Evolutionary conservation across 92 coral and sea anemone genomes (phyloP), one percentile per base, ranked within the genome.

Genomic region (Porites cylindrica): DNA sequence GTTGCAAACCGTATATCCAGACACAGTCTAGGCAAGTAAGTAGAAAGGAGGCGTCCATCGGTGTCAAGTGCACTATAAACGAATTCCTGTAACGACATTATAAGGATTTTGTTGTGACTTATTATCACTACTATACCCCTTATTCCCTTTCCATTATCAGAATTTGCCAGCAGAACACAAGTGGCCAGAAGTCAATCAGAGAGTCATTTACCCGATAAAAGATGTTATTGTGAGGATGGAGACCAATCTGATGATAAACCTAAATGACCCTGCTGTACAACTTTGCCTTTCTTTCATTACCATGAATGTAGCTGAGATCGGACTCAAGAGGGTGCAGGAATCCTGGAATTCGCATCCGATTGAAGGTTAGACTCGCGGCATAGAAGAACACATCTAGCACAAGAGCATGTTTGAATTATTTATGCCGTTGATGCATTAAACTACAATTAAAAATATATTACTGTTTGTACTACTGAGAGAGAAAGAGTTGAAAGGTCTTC

Each of bases 1-100:
- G 86, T 11, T 88, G 94, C 75, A 88, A 91, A 72, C 94, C 94
- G 0, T 91, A 91, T 71, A 69, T 88, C 17, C 92, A 91, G 89
- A 91, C 94, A 51, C 86, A 76, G 64, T 91, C 94, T 51, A 78
- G 80, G 76, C 77, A 91, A 85, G 92, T 91, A 87, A 81, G 80
- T 78, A n/a, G 60, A 54, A 54, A 54, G 60, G 60, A 54, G 60
- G 13, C 11, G 11, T 8, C 60, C 60, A 54, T 54, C 60, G 60
- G 13, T 10, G 60, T 54, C 0, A 54, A 54, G 60, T 54, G 60
- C 10, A 8, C 60, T 54, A 54, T 54, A 54, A 54, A 8, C 60
- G 60, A 16, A 1, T 1, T 29, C 3, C 32, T 2, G 7, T 10
- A 54, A 54, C 60, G 60, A 54, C 60, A 54, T 54, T 10, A 54